phyloP scores from a whole-genome alignment of 2,888 invertebrate genomes.

The Apamea sordens region DNA sequence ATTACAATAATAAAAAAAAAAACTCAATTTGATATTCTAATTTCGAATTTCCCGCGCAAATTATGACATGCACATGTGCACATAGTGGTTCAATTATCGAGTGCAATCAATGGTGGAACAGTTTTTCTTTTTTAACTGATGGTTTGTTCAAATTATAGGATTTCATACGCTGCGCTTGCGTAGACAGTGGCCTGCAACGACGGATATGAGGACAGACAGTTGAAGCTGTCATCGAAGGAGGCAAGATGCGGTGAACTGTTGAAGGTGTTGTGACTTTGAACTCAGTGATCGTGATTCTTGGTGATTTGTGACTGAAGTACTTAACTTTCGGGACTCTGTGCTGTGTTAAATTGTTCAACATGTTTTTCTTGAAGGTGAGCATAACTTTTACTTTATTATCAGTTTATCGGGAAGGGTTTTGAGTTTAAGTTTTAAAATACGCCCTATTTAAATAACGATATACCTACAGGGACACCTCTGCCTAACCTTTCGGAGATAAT shows the following conservation, averaged over 20 bases:
- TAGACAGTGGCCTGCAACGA: slow-evolving; percentile 74
- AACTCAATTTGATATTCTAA: slow-evolving; percentile 52
- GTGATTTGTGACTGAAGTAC: slow-evolving; percentile 70
- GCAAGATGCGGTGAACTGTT: slow-evolving; percentile 69
- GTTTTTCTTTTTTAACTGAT: slow-evolving; percentile 81
- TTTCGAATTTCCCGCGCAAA: slow-evolving; percentile 71
- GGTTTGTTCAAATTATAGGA: slow-evolving; percentile 87
- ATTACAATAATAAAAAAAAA: slow-evolving; percentile 31
- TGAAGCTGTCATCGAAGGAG: slow-evolving; percentile 69
- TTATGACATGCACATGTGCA: slow-evolving; percentile 59
- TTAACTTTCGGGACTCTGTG: slow-evolving; percentile 64
- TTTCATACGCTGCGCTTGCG: slow-evolving; percentile 83
- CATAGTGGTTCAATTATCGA: slow-evolving; percentile 75
- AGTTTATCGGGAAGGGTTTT: neutral
- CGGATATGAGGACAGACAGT: slow-evolving; percentile 81
- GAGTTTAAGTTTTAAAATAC: neutral
- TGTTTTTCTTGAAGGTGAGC: slow-evolving; percentile 81
- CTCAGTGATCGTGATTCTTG: slow-evolving; percentile 70
- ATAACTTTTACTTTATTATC: neutral
- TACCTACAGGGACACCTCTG: neutral
- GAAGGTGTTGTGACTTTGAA: slow-evolving; percentile 68
- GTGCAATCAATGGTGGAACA: slow-evolving; percentile 81
- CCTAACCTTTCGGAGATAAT: neutral
- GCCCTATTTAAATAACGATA: neutral
- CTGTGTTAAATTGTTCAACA: slow-evolving; percentile 64